These are phyloP conservation scores for Monochamus alternatus DNA, from an alignment of 2,888 invertebrate species.

Conservation along the genomic window DNA sequence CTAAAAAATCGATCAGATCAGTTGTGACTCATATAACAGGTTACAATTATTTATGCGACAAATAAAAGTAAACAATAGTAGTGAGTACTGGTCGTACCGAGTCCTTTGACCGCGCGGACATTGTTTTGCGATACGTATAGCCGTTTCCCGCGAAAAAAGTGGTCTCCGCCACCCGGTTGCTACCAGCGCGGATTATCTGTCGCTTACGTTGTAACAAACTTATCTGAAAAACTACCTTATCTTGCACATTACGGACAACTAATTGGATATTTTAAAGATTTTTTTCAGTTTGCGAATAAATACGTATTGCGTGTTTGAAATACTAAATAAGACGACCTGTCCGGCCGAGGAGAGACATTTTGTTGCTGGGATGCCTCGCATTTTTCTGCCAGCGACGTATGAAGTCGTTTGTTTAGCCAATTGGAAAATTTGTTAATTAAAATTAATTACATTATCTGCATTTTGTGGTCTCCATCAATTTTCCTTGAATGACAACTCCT, in stretches of 20 bases:
- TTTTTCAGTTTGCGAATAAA: constrained; percentile 65
- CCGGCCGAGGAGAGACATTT: constrained; percentile 58
- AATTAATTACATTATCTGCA: constrained; percentile 32
- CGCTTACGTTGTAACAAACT: constrained; percentile 58
- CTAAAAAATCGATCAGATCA: constrained; percentile 66
- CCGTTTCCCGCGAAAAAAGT: constrained; percentile 68
- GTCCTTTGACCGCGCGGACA: constrained; percentile 67
- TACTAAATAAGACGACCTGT: constrained; percentile 60
- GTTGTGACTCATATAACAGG: constrained; percentile 70
- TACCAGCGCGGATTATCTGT: constrained; percentile 61
- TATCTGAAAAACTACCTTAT: constrained; percentile 65
- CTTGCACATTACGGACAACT: constrained; percentile 67
- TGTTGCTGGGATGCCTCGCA: constrained; percentile 52
- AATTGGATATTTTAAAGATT: constrained; percentile 67
- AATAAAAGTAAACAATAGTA: constrained; percentile 70
- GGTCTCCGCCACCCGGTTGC: constrained; percentile 65
- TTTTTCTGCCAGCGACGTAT: constrained; percentile 57
- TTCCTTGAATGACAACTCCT: neutral
- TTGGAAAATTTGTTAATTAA: constrained; percentile 49
- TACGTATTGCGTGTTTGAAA: constrained; percentile 65
- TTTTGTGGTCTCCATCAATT: constrained; percentile 19
- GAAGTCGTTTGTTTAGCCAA: constrained; percentile 49
- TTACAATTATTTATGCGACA: constrained; percentile 70
- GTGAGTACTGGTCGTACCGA: constrained; percentile 68
- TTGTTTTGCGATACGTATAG: constrained; percentile 63